phyloP scores from a whole-genome alignment of 2,113 vertebrate species.

The Thryonomys swinderianus region DNA sequence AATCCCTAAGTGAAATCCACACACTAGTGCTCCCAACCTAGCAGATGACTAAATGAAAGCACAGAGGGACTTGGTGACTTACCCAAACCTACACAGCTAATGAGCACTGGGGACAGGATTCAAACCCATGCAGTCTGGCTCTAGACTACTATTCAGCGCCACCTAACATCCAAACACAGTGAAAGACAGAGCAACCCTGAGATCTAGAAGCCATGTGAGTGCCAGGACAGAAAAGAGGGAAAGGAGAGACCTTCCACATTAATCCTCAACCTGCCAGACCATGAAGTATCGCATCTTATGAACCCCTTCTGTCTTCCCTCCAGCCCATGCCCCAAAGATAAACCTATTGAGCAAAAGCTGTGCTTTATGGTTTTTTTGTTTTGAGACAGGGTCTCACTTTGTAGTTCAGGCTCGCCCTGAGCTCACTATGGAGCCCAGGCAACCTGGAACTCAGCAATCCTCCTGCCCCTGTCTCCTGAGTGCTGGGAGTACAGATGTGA shows the following conservation, averaged over 20 bases:
- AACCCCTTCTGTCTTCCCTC: background rate
- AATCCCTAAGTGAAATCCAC: background rate
- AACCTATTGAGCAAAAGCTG: background rate
- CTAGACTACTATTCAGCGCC: background rate
- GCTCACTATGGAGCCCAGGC: no score
- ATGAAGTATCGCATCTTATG: background rate
- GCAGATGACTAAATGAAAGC: constrained; percentile 32
- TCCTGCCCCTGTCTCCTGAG: no score
- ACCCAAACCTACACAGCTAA: constrained; percentile 12
- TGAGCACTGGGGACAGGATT: constrained; percentile 18
- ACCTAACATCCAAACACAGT: background rate
- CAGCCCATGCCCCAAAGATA: background rate
- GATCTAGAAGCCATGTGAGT: background rate
- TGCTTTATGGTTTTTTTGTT: constrained; percentile 27
- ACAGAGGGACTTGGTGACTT: constrained; percentile 7
- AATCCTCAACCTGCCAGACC: background rate
- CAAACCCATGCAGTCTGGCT: background rate
- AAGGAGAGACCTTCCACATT: background rate
- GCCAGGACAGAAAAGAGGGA: background rate
- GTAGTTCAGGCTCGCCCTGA: no score
- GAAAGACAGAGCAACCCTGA: background rate
- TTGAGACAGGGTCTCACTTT: no score
- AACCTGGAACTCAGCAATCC: no score
- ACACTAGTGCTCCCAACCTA: constrained; percentile 7
- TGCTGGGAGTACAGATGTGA: no score